phyloP scores from a whole-genome alignment of 1,140 invertebrate species.

The Drosophila azteca region DNA sequence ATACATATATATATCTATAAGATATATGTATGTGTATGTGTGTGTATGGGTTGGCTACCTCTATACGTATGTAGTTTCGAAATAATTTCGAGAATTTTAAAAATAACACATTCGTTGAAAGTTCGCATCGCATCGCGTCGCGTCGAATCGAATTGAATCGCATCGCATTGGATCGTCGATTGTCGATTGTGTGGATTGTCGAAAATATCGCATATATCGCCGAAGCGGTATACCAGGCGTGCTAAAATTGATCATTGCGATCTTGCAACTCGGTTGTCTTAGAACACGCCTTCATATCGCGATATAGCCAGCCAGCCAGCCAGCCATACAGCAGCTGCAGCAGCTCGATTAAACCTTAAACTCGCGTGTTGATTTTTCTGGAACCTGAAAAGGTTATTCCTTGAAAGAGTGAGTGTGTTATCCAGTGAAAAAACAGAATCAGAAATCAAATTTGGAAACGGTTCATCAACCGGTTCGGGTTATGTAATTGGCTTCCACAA shows the following conservation, averaged over 20 bases:
- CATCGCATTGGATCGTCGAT: constrained; percentile 58
- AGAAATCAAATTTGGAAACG: neutral
- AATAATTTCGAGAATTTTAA: constrained; percentile 83
- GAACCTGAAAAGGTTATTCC: constrained; percentile 11
- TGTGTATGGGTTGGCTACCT: constrained; percentile 1
- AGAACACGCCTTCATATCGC: constrained; percentile 43
- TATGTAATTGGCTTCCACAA: constrained; percentile 39
- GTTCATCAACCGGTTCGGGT: constrained; percentile 22
- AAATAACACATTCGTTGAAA: constrained; percentile 78
- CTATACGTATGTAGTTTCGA: constrained; percentile 69
- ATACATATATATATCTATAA: constrained; percentile 17
- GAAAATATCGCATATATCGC: constrained; percentile 46
- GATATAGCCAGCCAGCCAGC: constrained; percentile 1
- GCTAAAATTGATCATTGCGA: constrained; percentile 76
- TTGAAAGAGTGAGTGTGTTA: constrained; percentile 46
- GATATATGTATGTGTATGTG: constrained; percentile 13
- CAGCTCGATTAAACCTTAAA: constrained; percentile 12
- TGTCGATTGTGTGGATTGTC: constrained; percentile 55
- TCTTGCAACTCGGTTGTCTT: constrained; percentile 83
- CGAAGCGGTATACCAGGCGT: constrained; percentile 26
- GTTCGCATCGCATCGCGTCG: constrained; percentile 59
- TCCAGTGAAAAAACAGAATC: constrained; percentile 12
- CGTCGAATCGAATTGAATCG: constrained; percentile 11
- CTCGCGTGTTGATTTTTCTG: constrained; percentile 14
- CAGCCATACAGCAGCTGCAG: neutral